phyloP scores from a whole-genome alignment of 2,113 vertebrate genomes.

The Gallinago undulata region DNA sequence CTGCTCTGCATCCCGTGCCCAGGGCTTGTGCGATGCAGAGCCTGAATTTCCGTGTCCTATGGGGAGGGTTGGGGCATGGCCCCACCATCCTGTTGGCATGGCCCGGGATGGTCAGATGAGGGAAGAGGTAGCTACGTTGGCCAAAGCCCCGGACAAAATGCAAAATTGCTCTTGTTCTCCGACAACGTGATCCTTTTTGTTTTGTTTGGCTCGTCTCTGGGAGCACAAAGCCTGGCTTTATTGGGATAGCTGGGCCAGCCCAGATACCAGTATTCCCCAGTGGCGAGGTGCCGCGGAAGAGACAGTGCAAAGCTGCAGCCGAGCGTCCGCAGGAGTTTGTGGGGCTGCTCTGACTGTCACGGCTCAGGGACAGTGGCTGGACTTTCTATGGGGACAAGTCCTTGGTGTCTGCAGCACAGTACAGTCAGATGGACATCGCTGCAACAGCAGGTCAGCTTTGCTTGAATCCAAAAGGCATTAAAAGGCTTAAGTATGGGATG shows the following conservation, averaged over 20 bases:
- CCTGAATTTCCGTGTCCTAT: rapidly evolving
- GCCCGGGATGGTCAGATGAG: background rate
- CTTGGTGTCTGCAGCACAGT: background rate
- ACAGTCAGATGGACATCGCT: background rate
- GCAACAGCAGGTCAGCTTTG: background rate
- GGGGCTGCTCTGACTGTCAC: background rate
- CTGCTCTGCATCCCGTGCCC: rapidly evolving
- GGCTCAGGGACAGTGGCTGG: rapidly evolving
- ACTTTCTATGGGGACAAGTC: background rate
- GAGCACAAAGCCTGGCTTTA: background rate
- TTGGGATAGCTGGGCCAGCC: background rate
- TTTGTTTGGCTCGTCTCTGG: background rate
- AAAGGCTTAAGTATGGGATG: background rate
- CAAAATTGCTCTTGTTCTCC: background rate
- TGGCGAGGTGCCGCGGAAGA: background rate
- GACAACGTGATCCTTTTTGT: slow-evolving; percentile 41
- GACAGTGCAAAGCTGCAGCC: background rate
- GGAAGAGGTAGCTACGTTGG: background rate
- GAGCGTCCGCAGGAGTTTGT: background rate
- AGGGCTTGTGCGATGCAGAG: rapidly evolving
- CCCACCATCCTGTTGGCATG: rapidly evolving
- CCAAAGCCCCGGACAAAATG: background rate
- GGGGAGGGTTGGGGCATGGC: rapidly evolving
- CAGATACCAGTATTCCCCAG: slow-evolving; percentile 18
- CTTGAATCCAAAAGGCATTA: background rate